Conservation (phyloP, 2,888 invertebrate species). For the Merodon equestris region DNA sequence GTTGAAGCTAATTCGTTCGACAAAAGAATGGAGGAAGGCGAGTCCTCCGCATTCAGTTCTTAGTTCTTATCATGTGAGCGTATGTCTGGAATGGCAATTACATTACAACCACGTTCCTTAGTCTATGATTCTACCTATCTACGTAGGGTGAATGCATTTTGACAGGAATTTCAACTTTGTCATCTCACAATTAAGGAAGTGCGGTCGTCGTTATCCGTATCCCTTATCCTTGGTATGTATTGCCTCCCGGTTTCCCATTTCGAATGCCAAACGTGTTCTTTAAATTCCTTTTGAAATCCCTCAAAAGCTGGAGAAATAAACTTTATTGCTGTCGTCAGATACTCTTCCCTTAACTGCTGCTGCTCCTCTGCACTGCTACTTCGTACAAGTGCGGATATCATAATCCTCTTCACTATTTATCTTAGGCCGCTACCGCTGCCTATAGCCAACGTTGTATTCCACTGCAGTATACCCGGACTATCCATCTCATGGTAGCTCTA, state of each 20-base stretch:
- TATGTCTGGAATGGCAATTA: slow-evolving; percentile 38
- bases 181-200: slow-evolving; percentile 26
- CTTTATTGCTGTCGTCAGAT: slow-evolving; percentile 15
- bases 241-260: no score
- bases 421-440: slow-evolving; percentile 14
- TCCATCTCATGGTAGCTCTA: no score
- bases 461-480: slow-evolving; percentile 16
- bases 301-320: slow-evolving; percentile 25
- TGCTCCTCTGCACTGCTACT: slow-evolving; percentile 16
- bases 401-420: slow-evolving; percentile 40
- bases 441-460: slow-evolving; percentile 9
- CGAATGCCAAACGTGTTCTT: neutral
- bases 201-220: neutral
- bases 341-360: slow-evolving; percentile 1
- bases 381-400: slow-evolving; percentile 41
- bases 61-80: slow-evolving; percentile 11
- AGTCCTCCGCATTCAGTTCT: slow-evolving; percentile 5
- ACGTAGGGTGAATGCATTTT: slow-evolving; percentile 2
- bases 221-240: neutral
- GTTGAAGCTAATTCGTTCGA: slow-evolving; percentile 44
- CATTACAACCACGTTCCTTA: slow-evolving; percentile 8
- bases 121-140: slow-evolving; percentile 20
- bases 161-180: slow-evolving; percentile 11
- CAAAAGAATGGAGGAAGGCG: slow-evolving; percentile 37
- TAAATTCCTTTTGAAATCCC: slow-evolving; percentile 34